A percentile compares a stretch with the other conserved stretches of the same genome.
These are phyloP conservation scores for Macrochelys suwanniensis DNA, from an alignment of 2,797 vertebrate species.

Conservation along the genomic window DNA sequence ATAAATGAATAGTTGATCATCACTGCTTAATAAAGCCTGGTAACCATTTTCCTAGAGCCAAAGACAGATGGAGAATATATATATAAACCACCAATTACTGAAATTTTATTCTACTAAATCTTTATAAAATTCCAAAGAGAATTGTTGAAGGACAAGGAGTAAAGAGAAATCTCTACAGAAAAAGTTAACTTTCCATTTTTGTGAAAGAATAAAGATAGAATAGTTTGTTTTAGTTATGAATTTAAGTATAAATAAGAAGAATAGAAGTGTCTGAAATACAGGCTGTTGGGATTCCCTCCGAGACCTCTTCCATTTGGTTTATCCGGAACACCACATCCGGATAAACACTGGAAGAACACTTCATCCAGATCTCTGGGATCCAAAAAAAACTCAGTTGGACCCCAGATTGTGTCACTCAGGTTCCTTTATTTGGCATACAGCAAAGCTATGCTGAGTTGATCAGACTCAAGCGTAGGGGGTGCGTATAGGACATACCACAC, in stretches of 20 bases:
- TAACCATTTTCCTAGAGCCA: slow-evolving; percentile 93
- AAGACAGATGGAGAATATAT: slow-evolving; percentile 21
- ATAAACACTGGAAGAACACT: not conserved
- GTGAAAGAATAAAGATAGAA: not conserved
- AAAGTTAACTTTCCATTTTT: no score
- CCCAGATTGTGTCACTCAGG: not conserved
- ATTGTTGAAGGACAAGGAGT: not conserved
- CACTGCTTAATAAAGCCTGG: slow-evolving; percentile 91
- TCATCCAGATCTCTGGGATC: not conserved
- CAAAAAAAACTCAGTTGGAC: not conserved
- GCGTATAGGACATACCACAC: not conserved
- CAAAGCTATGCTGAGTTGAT: not conserved
- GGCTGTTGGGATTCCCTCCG: not conserved
- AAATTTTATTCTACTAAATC: not conserved
- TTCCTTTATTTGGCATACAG: not conserved
- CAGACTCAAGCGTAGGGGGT: not conserved
- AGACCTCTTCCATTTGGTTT: not conserved
- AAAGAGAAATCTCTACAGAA: not conserved
- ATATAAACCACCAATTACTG: not conserved
- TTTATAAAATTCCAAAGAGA: not conserved
- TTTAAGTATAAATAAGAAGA: not conserved
- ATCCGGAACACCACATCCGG: not conserved
- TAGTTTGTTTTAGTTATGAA: not conserved
- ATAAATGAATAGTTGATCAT: slow-evolving; percentile 98
- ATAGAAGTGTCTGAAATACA: not conserved